Conservation (phyloP, 1,140 invertebrate species). For the Vollenhovia emeryi region DNA sequence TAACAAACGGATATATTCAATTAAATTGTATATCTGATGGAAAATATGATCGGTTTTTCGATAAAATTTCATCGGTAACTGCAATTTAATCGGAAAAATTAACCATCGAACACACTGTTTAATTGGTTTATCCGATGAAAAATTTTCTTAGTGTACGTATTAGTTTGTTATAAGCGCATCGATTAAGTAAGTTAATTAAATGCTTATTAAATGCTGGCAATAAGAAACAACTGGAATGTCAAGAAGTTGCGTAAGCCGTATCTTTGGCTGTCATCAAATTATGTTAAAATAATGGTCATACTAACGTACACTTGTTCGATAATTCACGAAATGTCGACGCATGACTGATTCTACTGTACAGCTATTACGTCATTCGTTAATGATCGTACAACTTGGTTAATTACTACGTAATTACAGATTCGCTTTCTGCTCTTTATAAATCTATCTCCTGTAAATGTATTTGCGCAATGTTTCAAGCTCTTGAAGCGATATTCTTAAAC, state of each 20-base stretch:
- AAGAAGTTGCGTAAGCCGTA: conserved; percentile 9
- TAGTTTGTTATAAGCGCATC: neutral
- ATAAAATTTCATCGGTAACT: too few relatives aligned
- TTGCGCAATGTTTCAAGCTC: neutral
- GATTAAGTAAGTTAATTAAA: conserved; percentile 60
- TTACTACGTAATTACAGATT: conserved; percentile 20
- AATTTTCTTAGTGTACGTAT: too few relatives aligned
- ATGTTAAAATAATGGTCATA: conserved; percentile 26
- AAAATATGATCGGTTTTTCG: too few relatives aligned
- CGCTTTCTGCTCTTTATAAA: neutral
- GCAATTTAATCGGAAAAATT: too few relatives aligned
- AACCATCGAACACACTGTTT: too few relatives aligned
- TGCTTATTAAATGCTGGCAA: conserved; percentile 52
- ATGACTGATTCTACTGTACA: neutral
- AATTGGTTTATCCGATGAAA: too few relatives aligned
- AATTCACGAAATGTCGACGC: conserved; percentile 51
- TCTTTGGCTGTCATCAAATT: conserved; percentile 58
- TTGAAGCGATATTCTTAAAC: neutral
- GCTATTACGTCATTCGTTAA: conserved; percentile 5
- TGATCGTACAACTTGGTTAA: neutral
- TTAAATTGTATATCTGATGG: too few relatives aligned
- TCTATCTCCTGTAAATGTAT: neutral
- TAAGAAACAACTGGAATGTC: conserved; percentile 32
- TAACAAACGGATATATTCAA: too few relatives aligned
- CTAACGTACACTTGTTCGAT: conserved; percentile 57